phyloP scores from a whole-genome alignment of 1,140 invertebrate genomes.

The Papilio polyxenes region DNA sequence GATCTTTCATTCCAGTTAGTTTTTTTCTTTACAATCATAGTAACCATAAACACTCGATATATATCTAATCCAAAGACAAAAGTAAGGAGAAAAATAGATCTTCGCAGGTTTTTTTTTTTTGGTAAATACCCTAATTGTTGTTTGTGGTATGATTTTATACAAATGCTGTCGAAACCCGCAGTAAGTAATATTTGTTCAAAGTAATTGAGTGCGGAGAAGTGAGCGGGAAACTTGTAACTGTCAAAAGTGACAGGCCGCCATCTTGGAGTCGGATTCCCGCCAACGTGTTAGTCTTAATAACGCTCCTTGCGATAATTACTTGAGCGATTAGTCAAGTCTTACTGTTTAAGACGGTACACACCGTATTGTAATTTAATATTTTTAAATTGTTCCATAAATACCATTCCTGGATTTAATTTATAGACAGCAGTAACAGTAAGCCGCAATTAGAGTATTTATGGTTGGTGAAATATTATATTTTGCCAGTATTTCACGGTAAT shows the following conservation, averaged over 20 bases:
- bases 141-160: not conserved
- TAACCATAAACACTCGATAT: not conserved
- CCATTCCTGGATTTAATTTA: too few relatives aligned
- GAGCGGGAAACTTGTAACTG: constrained; percentile 56
- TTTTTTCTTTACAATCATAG: not conserved
- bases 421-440: too few relatives aligned
- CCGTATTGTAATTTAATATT: constrained; percentile 21
- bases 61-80: too few relatives aligned
- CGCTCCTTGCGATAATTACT: constrained; percentile 56
- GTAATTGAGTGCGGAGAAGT: constrained; percentile 24
- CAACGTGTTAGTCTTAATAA: constrained; percentile 52
- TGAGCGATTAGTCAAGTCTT: constrained; percentile 57
- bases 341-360: constrained; percentile 31
- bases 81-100: too few relatives aligned
- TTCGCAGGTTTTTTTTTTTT: too few relatives aligned
- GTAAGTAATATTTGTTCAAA: constrained; percentile 18
- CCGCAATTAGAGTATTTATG: too few relatives aligned
- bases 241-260: constrained; percentile 62
- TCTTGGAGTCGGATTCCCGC: constrained; percentile 50
- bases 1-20: not conserved
- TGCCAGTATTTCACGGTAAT: not conserved
- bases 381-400: not conserved
- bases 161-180: not conserved
- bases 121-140: too few relatives aligned
- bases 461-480: too few relatives aligned